Base-by-base conservation (phyloP, 2,888 invertebrate genomes). In the Trichogramma dendrolimi region DNA sequence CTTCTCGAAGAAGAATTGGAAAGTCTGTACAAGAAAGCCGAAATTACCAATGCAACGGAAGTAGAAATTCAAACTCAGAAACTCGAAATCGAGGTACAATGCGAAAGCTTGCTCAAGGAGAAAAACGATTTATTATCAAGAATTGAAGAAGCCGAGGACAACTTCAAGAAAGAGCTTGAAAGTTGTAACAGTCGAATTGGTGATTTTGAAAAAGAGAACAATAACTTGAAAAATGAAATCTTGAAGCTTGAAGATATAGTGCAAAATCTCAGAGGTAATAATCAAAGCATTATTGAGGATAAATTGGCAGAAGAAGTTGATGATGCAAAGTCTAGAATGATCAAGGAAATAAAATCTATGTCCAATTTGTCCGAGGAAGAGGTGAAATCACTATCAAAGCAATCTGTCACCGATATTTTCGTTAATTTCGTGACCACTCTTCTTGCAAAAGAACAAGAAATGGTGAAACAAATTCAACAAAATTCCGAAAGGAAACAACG, bases 361-460 rank as follows among this genome's bases (percentile, higher is more conserved):
- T 66, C 11, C 59, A 67, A 14, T n/a, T 50, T 49, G 51, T 46
- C 59, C 0, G 47, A 61, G 41, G 49, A 61, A 0, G 61, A 67
- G 10, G 47, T 49, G 0, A 57, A 66, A 5, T 62, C 67, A 6
- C 60, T 70, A 2, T 10, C 55, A 8, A 58, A 66, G 5, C 72
- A 72, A 62, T 66, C 71, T 4, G 65, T 71, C 5, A 65, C 63
- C 10, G 73, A 75, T 8, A 64, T 78, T 4, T 73, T 78, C 42
- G n/a, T 50, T 4, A 58, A 67, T 6, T 74, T 78, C n/a, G 38
- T 77, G 4, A 69, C 71, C 11, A 67, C 69, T 1, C 67, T 79
- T 4, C 62, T 78, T 61, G 60, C 67, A 7, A 79, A 75, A 47
- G 76, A 79, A 58, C 58, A 68, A 2, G 77, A 79, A 64, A 62